phyloP scores from a whole-genome alignment of 2,888 invertebrate species.

The Drosophila fulvimacula region DNA sequence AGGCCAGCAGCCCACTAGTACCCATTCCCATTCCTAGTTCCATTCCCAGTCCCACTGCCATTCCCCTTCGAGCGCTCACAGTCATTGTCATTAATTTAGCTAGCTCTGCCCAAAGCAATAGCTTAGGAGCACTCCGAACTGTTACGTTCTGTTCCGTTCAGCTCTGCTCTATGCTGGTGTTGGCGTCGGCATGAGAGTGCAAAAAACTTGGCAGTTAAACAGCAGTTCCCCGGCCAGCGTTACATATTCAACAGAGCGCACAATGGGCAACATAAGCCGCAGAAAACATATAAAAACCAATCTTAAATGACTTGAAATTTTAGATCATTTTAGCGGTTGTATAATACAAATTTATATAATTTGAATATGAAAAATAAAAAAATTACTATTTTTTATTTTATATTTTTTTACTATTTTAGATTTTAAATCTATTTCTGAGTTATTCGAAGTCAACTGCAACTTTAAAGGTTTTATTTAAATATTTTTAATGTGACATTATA shows the following conservation, averaged over 20 bases:
- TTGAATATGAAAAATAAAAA: too few species aligned
- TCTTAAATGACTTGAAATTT: not conserved
- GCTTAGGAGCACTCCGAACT: conserved; percentile 59
- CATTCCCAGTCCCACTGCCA: conserved; percentile 16
- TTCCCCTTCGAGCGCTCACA: conserved; percentile 54
- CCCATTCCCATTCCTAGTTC: conserved; percentile 10
- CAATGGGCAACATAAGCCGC: conserved; percentile 24
- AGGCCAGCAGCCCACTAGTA: not conserved
- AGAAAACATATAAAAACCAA: not conserved
- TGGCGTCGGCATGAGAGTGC: conserved; percentile 70
- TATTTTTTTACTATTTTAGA: too few species aligned
- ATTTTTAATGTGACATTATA: too few species aligned
- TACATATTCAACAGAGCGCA: conserved; percentile 53
- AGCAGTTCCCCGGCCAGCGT: conserved; percentile 44
- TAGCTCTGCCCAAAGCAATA: conserved; percentile 68
- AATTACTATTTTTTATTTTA: too few species aligned
- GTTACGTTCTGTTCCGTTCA: conserved; percentile 13
- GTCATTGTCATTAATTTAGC: conserved; percentile 78
- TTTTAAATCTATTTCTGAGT: too few species aligned
- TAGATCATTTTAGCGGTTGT: too few species aligned
- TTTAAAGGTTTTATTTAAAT: too few species aligned
- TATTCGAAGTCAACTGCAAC: too few species aligned
- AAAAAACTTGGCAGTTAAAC: conserved; percentile 73
- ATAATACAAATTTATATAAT: too few species aligned
- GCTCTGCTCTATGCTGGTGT: conserved; percentile 29